Evolutionary conservation across 2,888 invertebrate genomes (phyloP).

Genomic region (Nomada ferruginata): DNA sequence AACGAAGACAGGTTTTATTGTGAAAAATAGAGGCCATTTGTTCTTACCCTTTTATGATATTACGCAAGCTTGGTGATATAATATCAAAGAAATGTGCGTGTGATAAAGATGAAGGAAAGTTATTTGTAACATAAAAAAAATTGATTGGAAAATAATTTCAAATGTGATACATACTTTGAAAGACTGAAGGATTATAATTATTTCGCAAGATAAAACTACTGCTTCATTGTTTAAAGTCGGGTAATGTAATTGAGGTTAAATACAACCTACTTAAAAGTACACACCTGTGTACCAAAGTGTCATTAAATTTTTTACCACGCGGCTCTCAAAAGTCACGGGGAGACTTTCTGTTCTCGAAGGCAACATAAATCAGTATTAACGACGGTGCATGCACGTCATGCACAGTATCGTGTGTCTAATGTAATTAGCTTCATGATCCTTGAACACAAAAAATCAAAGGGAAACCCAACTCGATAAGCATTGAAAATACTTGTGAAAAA

Average conservation of each 20-base stretch:
- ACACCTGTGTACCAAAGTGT: background rate
- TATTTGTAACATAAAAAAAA: background rate
- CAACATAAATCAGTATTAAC: constrained; percentile 8
- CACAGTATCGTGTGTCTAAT: background rate
- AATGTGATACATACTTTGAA: background rate
- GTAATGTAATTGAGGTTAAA: background rate
- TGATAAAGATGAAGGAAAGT: background rate
- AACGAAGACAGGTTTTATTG: constrained; percentile 9
- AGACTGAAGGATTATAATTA: background rate
- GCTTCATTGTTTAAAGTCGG: background rate
- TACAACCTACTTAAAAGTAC: background rate
- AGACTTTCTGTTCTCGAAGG: background rate
- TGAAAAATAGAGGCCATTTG: constrained; percentile 24
- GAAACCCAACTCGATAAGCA: too few species aligned
- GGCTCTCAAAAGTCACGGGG: background rate
- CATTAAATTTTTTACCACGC: background rate
- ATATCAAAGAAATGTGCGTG: background rate
- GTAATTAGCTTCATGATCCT: background rate
- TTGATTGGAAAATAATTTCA: background rate
- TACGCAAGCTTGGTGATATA: background rate
- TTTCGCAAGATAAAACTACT: background rate
- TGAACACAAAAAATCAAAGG: background rate
- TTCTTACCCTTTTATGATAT: constrained; percentile 7
- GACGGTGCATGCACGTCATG: background rate
- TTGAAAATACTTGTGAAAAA: too few species aligned